Conservation (phyloP, 2,797 vertebrate genomes). For the Pristis pectinata region DNA sequence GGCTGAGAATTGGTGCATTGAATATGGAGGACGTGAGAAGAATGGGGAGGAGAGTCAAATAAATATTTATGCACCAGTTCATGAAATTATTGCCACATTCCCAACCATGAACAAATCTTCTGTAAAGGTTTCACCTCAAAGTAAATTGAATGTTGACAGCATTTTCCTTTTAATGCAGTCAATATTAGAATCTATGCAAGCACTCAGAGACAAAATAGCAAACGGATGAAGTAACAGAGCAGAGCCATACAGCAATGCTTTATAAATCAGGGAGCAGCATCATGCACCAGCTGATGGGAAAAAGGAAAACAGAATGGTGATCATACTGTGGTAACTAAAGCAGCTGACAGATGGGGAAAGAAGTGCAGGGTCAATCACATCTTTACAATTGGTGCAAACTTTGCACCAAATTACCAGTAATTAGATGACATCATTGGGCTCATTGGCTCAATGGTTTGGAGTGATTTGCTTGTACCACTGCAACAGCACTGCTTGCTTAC, state of each 20-base stretch:
- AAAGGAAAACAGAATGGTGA: neutral
- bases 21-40: neutral
- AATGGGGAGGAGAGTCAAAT: neutral
- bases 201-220: neutral
- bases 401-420: neutral
- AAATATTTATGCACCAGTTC: neutral
- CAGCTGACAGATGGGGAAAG: neutral
- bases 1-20: neutral
- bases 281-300: slow-evolving; percentile 31
- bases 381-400: slow-evolving; percentile 19
- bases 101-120: neutral
- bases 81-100: neutral
- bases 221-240: neutral
- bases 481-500: slow-evolving; percentile 2
- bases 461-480: slow-evolving; percentile 10
- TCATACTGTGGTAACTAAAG: slow-evolving; percentile 4
- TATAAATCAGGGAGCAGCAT: neutral
- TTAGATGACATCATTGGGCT: neutral
- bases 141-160: neutral
- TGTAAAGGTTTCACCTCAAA: neutral
- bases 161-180: neutral
- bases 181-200: neutral
- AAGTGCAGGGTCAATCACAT: neutral
- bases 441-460: neutral
- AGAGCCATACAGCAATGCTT: neutral